phyloP scores from a whole-genome alignment of 2,113 vertebrate species.

The Neodon shergylaensis region DNA sequence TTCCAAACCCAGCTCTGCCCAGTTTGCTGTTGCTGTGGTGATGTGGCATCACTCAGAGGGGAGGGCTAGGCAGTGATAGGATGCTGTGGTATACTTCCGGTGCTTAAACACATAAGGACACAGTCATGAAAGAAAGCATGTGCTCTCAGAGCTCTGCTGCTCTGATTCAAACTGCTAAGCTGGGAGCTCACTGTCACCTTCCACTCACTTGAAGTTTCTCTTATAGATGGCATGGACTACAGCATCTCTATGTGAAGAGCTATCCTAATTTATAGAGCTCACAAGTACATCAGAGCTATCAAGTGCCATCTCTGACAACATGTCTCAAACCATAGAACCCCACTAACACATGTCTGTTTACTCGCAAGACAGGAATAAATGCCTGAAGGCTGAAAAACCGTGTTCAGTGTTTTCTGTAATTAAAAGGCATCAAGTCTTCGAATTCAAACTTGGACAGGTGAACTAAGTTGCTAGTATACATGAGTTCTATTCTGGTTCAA shows the following conservation, averaged over 20 bases:
- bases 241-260: not conserved
- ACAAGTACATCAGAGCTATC: not conserved
- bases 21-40: fast-evolving
- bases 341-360: not conserved
- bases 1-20: not conserved
- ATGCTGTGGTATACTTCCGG: too few relatives aligned
- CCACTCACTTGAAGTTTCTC: not conserved
- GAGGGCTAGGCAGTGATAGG: not conserved
- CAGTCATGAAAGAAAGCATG: not conserved
- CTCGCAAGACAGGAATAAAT: not conserved
- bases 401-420: not conserved
- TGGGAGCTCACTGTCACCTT: not conserved
- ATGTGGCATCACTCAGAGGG: not conserved
- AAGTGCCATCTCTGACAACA: not conserved
- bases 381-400: not conserved
- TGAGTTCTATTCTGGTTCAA: not conserved
- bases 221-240: not conserved
- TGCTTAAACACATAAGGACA: not conserved
- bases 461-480: not conserved
- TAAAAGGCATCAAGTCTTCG: conserved; percentile 10
- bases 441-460: conserved; percentile 26
- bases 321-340: not conserved
- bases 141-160: not conserved
- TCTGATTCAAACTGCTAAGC: not conserved
- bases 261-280: not conserved